Conservation (phyloP, 2,888 invertebrate genomes). For the Calliphora vomitoria region DNA sequence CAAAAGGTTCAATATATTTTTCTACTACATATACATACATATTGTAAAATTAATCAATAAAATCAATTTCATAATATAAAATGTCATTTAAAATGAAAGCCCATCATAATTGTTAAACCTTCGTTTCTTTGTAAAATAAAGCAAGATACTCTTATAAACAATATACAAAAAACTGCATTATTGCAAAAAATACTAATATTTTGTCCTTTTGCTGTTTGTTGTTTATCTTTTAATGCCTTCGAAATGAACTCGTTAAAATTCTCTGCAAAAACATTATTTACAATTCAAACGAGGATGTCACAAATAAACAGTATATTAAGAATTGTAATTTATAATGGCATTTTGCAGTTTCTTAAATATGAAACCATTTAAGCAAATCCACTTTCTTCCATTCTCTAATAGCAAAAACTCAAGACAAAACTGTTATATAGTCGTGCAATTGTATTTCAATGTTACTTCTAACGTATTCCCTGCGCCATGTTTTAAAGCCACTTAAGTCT, state of each 20-base stretch:
- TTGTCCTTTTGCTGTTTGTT: slow-evolving; percentile 13
- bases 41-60: slow-evolving; percentile 31
- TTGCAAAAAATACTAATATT: not conserved
- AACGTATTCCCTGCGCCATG: slow-evolving; percentile 3
- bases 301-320: slow-evolving; percentile 37
- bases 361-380: slow-evolving; percentile 39
- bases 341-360: slow-evolving; percentile 17
- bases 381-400: slow-evolving; percentile 1
- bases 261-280: slow-evolving; percentile 36
- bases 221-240: slow-evolving; percentile 63
- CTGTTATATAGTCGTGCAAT: not conserved
- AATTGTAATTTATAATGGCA: slow-evolving; percentile 47
- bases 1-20: no score
- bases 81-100: slow-evolving; percentile 8
- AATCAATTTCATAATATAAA: not conserved
- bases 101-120: not conserved
- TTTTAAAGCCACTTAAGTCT: slow-evolving; percentile 71
- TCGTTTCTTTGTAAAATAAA: not conserved
- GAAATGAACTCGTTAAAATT: slow-evolving; percentile 44
- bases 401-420: not conserved
- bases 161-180: not conserved
- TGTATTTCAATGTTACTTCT: slow-evolving; percentile 43
- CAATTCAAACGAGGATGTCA: slow-evolving; percentile 40
- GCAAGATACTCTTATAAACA: not conserved
- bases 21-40: no score